phyloP scores from a whole-genome alignment of 2,113 vertebrate genomes.

The Isurus oxyrinchus region DNA sequence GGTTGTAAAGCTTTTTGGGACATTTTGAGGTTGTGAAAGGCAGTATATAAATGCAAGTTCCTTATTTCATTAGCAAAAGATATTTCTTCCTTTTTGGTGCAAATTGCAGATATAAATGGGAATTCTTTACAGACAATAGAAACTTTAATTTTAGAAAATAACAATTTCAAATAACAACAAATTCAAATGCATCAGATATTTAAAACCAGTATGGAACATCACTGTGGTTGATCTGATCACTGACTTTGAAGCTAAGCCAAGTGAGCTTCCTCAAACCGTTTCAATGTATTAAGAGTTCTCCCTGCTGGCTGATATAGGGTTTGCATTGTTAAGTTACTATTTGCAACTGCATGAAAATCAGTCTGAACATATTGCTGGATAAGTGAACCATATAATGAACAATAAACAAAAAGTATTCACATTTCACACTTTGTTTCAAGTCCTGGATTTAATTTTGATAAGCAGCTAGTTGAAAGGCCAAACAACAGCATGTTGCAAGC shows the following conservation, averaged over 20 bases:
- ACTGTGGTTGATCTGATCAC: neutral
- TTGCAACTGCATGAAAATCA: neutral
- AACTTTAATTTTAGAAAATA: neutral
- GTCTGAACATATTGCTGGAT: neutral
- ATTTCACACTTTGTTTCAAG: neutral
- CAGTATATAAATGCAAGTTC: neutral
- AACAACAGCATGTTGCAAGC: neutral
- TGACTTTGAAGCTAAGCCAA: neutral
- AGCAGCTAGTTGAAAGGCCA: neutral
- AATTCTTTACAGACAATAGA: neutral
- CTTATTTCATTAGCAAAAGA: neutral
- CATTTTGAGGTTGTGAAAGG: neutral
- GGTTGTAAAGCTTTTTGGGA: neutral
- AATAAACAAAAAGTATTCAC: neutral
- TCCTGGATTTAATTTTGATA: neutral
- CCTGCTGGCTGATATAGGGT: neutral
- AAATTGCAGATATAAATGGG: neutral
- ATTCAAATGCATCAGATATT: neutral
- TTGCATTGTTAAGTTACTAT: neutral
- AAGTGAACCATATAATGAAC: neutral
- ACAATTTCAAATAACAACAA: neutral
- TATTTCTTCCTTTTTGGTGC: neutral
- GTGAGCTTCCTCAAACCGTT: neutral
- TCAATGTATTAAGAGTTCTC: neutral
- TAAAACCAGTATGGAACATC: neutral